Evolutionary conservation across 2,888 invertebrate genomes (phyloP).

Genomic region (Erannis defoliaria): DNA sequence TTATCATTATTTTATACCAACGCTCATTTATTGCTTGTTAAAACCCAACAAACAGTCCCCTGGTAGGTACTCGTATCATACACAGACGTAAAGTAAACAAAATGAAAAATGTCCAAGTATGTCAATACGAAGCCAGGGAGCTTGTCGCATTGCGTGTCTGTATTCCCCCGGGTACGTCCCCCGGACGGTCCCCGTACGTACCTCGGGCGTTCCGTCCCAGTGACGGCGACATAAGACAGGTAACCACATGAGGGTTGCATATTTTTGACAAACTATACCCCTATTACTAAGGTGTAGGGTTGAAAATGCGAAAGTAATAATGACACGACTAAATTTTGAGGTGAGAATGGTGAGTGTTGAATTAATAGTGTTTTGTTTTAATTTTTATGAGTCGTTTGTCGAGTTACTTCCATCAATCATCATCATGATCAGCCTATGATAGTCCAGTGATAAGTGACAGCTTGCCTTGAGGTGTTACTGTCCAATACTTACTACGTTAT

Average conservation of each 20-base stretch:
- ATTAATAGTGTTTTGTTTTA: background rate
- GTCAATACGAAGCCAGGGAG: slow-evolving; percentile 21
- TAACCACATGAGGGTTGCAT: slow-evolving; percentile 34
- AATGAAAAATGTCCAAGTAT: slow-evolving; percentile 26
- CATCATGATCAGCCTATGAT: too few species aligned
- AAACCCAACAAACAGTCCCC: slow-evolving; percentile 3
- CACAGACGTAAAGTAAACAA: slow-evolving; percentile 16
- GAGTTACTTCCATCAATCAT: too few species aligned
- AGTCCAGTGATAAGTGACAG: too few species aligned
- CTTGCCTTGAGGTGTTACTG: too few species aligned
- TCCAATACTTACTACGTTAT: too few species aligned
- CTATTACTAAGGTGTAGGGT: slow-evolving; percentile 24
- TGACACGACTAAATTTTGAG: background rate
- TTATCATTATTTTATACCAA: background rate
- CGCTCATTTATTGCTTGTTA: background rate
- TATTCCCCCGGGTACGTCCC: slow-evolving; percentile 50
- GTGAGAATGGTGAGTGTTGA: slow-evolving; percentile 12
- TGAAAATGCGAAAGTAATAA: background rate
- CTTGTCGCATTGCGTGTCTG: slow-evolving; percentile 62
- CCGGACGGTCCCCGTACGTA: slow-evolving; percentile 10
- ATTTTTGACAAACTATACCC: slow-evolving; percentile 17
- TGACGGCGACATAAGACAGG: slow-evolving; percentile 33
- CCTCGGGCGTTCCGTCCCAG: slow-evolving; percentile 10
- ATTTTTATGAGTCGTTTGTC: background rate
- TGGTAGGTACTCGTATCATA: slow-evolving; percentile 5